Percentiles rank a stretch among this genome's conserved stretches.
Evolutionary conservation across 2,797 vertebrate species (phyloP).

Genomic region (Amblyraja radiata): DNA sequence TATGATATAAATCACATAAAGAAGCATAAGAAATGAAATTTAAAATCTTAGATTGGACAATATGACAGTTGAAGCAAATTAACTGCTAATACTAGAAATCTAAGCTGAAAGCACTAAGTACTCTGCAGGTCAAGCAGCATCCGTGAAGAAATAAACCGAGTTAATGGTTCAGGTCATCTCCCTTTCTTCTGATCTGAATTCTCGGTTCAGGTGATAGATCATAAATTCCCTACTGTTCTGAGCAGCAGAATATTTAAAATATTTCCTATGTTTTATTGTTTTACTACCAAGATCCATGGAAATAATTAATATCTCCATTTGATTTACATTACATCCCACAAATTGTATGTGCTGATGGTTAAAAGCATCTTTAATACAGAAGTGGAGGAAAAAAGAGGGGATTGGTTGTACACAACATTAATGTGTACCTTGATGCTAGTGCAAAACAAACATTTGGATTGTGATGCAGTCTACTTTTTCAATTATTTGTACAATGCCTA

Average conservation of each 20-base stretch:
- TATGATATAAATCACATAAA: not conserved
- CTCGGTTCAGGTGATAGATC: no score
- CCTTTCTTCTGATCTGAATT: no score
- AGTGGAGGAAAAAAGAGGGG: not conserved
- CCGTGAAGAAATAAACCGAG: no score
- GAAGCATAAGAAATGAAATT: not conserved
- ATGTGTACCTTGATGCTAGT: not conserved
- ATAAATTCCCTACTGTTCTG: no score
- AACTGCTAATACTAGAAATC: no score
- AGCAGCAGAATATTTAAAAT: no score
- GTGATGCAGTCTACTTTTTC: not conserved
- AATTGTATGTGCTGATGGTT: not conserved
- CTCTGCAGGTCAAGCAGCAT: no score
- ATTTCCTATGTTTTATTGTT: not conserved
- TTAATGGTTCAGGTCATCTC: no score
- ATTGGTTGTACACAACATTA: not conserved
- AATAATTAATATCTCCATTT: not conserved
- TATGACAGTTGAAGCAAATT: no score
- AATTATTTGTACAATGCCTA: not conserved
- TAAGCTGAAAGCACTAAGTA: no score
- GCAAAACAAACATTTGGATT: not conserved
- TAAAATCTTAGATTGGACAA: not conserved
- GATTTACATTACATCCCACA: not conserved
- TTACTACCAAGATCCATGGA: not conserved
- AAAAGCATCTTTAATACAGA: not conserved